phyloP scores from a whole-genome alignment of 2,797 vertebrate species.

The Okamejei kenojei region DNA sequence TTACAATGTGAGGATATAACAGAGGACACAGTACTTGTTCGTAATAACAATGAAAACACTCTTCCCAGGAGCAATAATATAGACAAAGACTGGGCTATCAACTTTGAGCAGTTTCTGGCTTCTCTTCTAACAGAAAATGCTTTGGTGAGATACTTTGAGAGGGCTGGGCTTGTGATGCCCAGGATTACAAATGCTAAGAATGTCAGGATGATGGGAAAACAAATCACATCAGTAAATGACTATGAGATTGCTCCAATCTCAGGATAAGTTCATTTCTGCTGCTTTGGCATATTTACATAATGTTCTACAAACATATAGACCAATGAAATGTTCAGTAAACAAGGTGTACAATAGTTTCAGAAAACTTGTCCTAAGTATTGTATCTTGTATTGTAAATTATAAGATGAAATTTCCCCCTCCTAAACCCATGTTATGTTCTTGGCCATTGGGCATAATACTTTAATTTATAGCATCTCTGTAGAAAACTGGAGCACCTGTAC shows the following conservation, averaged over 20 bases:
- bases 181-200: slow-evolving; percentile 87
- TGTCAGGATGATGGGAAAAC: slow-evolving; percentile 71
- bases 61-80: slow-evolving; percentile 76
- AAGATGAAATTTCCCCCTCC: background rate
- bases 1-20: slow-evolving; percentile 92
- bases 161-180: slow-evolving; percentile 77
- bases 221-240: slow-evolving; percentile 74
- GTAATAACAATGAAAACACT: slow-evolving; percentile 51
- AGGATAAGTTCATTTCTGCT: slow-evolving; percentile 55
- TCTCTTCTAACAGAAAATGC: slow-evolving; percentile 89
- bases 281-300: background rate
- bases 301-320: slow-evolving; percentile 10
- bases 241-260: slow-evolving; percentile 86
- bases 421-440: background rate
- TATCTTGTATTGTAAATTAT: slow-evolving; percentile 36
- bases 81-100: slow-evolving; percentile 93
- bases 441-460: background rate
- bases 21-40: slow-evolving; percentile 88
- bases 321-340: slow-evolving; percentile 28
- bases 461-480: slow-evolving; percentile 49
- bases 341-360: slow-evolving; percentile 29
- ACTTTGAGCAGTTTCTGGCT: slow-evolving; percentile 92
- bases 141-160: slow-evolving; percentile 88
- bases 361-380: background rate
- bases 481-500: slow-evolving; percentile 68